Conservation (phyloP, 2,797 vertebrate genomes). For the Bradypus variegatus region DNA sequence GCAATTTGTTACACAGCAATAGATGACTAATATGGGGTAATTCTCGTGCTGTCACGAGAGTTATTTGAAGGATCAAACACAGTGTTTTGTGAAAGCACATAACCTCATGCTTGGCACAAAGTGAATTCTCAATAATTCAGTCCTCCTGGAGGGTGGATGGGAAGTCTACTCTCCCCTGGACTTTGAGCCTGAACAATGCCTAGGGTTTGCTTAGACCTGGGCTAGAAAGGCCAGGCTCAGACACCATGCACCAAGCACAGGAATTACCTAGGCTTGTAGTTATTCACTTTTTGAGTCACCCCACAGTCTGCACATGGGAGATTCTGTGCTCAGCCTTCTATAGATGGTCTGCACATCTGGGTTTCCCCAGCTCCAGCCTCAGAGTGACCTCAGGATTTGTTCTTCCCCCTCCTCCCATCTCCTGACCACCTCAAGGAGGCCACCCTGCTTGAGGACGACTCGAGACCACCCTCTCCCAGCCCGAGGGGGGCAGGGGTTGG, state of each 20-base stretch:
- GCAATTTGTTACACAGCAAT: background rate
- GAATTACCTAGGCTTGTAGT: background rate
- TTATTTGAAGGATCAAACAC: background rate
- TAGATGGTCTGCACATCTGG: background rate
- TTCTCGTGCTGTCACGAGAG: no score
- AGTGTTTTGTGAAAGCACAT: background rate
- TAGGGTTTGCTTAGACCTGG: background rate
- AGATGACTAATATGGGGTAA: no score
- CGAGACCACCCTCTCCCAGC: background rate
- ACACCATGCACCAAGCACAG: background rate
- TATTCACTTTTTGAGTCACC: no score
- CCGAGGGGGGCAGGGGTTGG: background rate
- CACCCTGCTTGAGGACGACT: background rate
- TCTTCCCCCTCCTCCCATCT: background rate
- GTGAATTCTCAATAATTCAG: background rate
- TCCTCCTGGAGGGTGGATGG: background rate
- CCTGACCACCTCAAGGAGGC: background rate
- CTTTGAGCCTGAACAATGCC: background rate
- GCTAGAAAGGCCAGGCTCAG: background rate
- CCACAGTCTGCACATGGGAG: accelerated
- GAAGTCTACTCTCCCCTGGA: background rate
- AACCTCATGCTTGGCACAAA: background rate
- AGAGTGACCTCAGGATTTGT: background rate
- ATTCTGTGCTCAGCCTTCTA: no score
- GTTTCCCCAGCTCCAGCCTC: background rate